A percentile compares a stretch with the other conserved stretches of the same genome.
phyloP scores from a whole-genome alignment of 2,888 invertebrate species.

The Eurois occulta region DNA sequence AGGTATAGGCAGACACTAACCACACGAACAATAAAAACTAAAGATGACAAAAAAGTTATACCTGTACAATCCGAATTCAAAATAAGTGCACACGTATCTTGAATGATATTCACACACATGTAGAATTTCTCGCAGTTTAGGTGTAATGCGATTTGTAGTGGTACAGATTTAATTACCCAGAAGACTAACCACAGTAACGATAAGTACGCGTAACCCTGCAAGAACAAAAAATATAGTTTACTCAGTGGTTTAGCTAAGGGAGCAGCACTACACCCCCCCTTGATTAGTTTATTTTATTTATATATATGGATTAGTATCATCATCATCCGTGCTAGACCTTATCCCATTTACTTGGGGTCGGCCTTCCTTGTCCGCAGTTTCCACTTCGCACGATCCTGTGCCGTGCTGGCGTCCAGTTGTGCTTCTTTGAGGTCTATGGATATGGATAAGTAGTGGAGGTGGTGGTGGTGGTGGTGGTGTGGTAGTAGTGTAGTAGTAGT shows the following conservation, averaged over 20 bases:
- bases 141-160: not conserved
- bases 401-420: too few relatives aligned
- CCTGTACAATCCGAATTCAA: constrained; percentile 6
- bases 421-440: too few relatives aligned
- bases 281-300: too few relatives aligned
- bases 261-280: not conserved
- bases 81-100: constrained; percentile 6
- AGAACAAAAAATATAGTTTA: not conserved
- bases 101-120: not conserved
- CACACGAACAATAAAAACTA: not conserved
- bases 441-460: too few relatives aligned
- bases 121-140: not conserved
- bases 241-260: not conserved
- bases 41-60: not conserved
- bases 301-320: too few relatives aligned
- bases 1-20: not conserved
- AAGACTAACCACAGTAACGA: not conserved
- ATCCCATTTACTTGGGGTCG: too few relatives aligned
- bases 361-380: too few relatives aligned
- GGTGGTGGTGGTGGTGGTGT: too few relatives aligned
- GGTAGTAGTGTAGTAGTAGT: too few relatives aligned
- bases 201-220: not conserved
- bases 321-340: too few relatives aligned
- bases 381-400: too few relatives aligned
- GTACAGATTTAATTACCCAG: not conserved